Evolutionary conservation across 2,888 invertebrate genomes (phyloP).

Genomic region (Chymomyza procnemis): DNA sequence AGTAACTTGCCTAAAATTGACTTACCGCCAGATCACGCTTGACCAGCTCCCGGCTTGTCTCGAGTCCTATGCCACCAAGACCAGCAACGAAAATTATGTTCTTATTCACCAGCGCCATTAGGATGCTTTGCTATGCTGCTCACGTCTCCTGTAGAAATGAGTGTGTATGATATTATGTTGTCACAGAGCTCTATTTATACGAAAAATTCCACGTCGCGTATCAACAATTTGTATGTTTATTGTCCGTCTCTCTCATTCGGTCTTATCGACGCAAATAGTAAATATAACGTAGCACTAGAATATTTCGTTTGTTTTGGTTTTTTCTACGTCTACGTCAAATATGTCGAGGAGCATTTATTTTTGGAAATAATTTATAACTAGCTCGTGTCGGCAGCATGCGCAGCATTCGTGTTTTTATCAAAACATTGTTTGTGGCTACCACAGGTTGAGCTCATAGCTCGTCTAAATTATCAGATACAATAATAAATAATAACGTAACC

Average conservation of each 20-base stretch:
- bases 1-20: not conserved
- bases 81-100: constrained; percentile 70
- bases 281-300: not conserved
- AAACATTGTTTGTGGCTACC: too few species aligned
- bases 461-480: too few species aligned
- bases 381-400: not conserved
- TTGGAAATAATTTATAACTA: not conserved
- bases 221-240: not conserved
- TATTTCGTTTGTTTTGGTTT: not conserved
- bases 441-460: too few species aligned
- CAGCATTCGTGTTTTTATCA: too few species aligned
- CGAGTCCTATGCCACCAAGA: constrained; percentile 72
- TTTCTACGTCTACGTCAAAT: not conserved
- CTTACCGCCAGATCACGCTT: constrained; percentile 51
- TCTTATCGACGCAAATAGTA: not conserved
- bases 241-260: not conserved
- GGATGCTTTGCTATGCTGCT: not conserved
- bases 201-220: not conserved
- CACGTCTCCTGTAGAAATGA: not conserved
- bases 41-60: constrained; percentile 60
- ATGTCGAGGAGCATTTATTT: not conserved
- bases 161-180: constrained; percentile 1
- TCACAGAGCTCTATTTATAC: constrained; percentile 3
- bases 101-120: constrained; percentile 36
- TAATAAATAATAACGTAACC: too few species aligned